Evolutionary conservation across 1,140 invertebrate genomes (phyloP).

Genomic region (Rhizoglyphus robini): DNA sequence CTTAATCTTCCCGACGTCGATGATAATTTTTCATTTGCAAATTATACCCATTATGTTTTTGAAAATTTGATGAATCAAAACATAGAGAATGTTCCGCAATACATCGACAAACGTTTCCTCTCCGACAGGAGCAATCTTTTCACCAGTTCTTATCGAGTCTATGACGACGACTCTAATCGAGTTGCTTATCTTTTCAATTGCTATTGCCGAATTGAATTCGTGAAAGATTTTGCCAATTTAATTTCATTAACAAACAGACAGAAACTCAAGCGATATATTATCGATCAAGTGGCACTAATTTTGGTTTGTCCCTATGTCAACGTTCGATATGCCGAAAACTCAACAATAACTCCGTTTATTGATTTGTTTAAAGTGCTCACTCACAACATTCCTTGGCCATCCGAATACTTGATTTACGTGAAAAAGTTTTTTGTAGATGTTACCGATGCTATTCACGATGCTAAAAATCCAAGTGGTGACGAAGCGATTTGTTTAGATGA

Average conservation of each 20-base stretch:
- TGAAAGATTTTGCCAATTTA: slow-evolving; percentile 15
- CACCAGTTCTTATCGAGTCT: background rate
- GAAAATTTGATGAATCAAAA: slow-evolving; percentile 8
- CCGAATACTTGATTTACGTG: background rate
- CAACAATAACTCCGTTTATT: background rate
- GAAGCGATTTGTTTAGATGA: background rate
- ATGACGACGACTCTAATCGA: background rate
- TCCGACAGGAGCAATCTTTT: background rate
- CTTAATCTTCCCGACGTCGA: background rate
- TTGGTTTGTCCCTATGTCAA: background rate
- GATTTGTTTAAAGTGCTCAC: background rate
- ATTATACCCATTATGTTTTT: slow-evolving; percentile 12
- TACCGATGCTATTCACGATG: slow-evolving; percentile 17
- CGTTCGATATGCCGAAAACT: background rate
- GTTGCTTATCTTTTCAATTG: slow-evolving; percentile 9
- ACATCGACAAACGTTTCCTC: slow-evolving; percentile 11
- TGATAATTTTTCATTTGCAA: slow-evolving; percentile 3
- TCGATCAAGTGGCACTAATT: slow-evolving; percentile 4
- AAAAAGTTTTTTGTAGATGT: slow-evolving; percentile 14
- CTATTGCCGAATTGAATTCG: slow-evolving; percentile 5
- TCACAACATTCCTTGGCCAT: background rate
- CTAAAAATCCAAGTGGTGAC: background rate
- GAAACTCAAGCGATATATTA: slow-evolving; percentile 12
- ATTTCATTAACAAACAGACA: background rate
- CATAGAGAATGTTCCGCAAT: background rate